A percentile compares a stretch with the other conserved stretches of the same genome.
Evolutionary conservation across 2,888 invertebrate species (phyloP).

Genomic region (Tupiocoris notatus): DNA sequence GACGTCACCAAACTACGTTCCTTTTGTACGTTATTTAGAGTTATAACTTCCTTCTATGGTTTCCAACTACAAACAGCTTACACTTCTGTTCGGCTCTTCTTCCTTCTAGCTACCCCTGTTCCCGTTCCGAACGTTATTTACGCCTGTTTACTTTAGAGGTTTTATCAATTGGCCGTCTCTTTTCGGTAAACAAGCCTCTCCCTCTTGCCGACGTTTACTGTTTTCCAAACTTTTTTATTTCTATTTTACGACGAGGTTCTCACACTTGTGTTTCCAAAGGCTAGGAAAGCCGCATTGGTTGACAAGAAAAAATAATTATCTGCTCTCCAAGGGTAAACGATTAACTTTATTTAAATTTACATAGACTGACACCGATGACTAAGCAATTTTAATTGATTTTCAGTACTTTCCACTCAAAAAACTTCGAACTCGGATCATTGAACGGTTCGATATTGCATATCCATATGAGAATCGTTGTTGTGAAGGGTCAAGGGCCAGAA

Average conservation of each 20-base stretch:
- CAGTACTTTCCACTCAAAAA: no score
- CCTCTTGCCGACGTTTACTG: neutral
- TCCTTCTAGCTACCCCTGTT: neutral
- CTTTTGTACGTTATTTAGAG: slow-evolving; percentile 41
- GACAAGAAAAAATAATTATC: neutral
- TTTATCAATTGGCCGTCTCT: slow-evolving; percentile 37
- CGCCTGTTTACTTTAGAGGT: slow-evolving; percentile 39
- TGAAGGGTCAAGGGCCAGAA: no score
- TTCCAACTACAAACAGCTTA: slow-evolving; percentile 33
- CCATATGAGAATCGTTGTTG: no score
- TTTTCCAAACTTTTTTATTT: neutral
- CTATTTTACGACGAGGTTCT: neutral
- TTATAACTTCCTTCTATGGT: slow-evolving; percentile 40
- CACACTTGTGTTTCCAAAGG: neutral
- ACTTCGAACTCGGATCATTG: no score
- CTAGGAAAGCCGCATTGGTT: neutral
- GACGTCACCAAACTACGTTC: slow-evolving; percentile 11
- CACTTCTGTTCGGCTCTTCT: no score
- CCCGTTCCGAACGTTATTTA: slow-evolving; percentile 19
- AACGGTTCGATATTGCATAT: no score
- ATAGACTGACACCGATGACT: no score
- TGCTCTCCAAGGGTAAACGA: neutral
- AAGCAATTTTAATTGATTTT: no score
- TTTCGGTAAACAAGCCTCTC: slow-evolving; percentile 30
- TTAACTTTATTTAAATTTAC: no score